These are phyloP conservation scores for Picus viridis DNA, from an alignment of 2,797 vertebrate species.

Conservation along the genomic window DNA sequence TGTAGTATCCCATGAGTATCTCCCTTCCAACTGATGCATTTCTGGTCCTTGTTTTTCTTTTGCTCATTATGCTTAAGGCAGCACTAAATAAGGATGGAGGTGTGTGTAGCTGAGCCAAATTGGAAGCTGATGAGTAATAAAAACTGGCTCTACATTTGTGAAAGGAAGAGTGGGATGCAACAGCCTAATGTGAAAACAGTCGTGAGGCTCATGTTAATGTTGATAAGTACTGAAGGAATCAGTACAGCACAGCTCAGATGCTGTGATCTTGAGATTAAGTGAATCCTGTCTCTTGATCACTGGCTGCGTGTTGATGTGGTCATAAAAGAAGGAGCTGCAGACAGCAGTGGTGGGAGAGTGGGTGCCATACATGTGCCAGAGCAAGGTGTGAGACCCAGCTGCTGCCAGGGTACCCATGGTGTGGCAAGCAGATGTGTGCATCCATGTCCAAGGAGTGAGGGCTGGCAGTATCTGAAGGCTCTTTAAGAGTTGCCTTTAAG, in stretches of 20 bases:
- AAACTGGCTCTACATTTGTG: neutral
- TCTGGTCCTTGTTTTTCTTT: slow-evolving; percentile 60
- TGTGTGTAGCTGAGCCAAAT: slow-evolving; percentile 6
- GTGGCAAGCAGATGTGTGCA: too few species aligned
- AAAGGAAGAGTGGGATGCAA: neutral
- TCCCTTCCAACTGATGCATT: slow-evolving; percentile 36
- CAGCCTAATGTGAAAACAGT: neutral
- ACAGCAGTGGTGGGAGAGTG: accelerated
- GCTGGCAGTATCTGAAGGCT: neutral
- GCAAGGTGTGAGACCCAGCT: neutral
- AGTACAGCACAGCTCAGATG: neutral
- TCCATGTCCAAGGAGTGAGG: neutral
- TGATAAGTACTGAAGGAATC: neutral
- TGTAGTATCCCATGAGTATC: slow-evolving; percentile 16
- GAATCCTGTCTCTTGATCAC: neutral
- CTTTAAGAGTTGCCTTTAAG: neutral
- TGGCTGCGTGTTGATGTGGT: accelerated
- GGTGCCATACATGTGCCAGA: neutral
- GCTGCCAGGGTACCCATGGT: neutral
- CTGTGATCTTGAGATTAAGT: neutral
- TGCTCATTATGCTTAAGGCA: slow-evolving; percentile 31
- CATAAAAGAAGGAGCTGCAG: neutral
- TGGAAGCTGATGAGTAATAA: slow-evolving; percentile 37
- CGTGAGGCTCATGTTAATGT: neutral
- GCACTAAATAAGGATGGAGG: neutral